Evolutionary conservation across 1,140 invertebrate genomes (phyloP).

Genomic region (Drosophila seguyi): DNA sequence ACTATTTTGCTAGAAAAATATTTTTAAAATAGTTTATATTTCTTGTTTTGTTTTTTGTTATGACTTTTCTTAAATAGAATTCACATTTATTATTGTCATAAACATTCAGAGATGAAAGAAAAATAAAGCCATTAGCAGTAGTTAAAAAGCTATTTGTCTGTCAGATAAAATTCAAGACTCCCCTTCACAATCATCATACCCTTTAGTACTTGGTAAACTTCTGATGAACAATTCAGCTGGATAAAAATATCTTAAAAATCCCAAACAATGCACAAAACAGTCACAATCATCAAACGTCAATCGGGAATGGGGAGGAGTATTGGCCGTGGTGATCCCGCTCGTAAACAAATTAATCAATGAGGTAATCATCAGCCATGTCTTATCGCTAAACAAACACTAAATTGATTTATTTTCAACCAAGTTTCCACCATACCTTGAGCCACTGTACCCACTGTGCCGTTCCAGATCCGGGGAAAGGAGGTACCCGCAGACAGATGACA

Average conservation of each 20-base stretch:
- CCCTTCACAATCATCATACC: not conserved
- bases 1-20: not conserved
- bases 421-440: conserved; percentile 11
- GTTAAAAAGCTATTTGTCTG: not conserved
- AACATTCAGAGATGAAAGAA: not conserved
- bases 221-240: conserved; percentile 1
- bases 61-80: not conserved
- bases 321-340: conserved; percentile 3
- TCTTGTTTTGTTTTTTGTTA: not conserved
- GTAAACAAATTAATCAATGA: conserved; percentile 70
- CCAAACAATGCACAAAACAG: conserved; percentile 32
- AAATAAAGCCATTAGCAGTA: not conserved
- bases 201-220: not conserved
- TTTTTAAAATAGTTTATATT: not conserved
- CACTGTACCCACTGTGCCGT: conserved; percentile 55
- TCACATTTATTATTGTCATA: conserved; percentile 1
- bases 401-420: conserved; percentile 10
- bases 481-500: conserved; percentile 28
- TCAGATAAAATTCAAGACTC: not conserved
- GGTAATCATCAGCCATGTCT: conserved; percentile 56
- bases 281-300: not conserved
- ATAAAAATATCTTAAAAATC: conserved; percentile 36
- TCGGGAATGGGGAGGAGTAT: not conserved
- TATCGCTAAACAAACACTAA: conserved; percentile 24
- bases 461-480: conserved; percentile 19